A percentile compares a stretch with the other conserved stretches of the same genome.
phyloP scores from a whole-genome alignment of 2,797 vertebrate species.

The Characodon lateralis region DNA sequence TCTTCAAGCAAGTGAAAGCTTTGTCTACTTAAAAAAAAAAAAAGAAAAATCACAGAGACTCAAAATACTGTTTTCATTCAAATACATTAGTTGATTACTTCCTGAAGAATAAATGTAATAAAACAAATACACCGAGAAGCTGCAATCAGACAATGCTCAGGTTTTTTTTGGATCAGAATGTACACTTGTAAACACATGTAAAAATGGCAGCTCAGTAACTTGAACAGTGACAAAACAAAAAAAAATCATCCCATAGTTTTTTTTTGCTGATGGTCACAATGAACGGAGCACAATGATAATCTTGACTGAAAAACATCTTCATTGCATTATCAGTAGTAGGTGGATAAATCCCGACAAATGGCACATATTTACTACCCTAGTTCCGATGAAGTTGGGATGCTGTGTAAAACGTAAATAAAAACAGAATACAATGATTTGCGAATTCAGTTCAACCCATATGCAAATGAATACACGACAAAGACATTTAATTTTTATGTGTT shows the following conservation, averaged over 20 bases:
- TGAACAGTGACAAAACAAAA: not conserved
- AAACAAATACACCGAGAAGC: conserved; percentile 6
- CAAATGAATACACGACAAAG: no score
- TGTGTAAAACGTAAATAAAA: no score
- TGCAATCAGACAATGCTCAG: not conserved
- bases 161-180: not conserved
- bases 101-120: conserved; percentile 13
- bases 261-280: not conserved
- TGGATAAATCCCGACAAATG: no score
- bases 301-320: not conserved
- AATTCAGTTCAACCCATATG: no score
- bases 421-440: no score
- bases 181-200: not conserved
- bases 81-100: not conserved
- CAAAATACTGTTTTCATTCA: conserved; percentile 1
- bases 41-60: not conserved
- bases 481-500: no score
- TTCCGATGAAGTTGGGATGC: no score
- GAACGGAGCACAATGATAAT: not conserved
- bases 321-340: not conserved
- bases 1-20: conserved; percentile 19
- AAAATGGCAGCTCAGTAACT: not conserved
- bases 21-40: conserved; percentile 1
- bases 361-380: no score
- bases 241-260: not conserved